Base-by-base conservation (phyloP, 2,113 vertebrate species). In the Danionella cerebrum region DNA sequence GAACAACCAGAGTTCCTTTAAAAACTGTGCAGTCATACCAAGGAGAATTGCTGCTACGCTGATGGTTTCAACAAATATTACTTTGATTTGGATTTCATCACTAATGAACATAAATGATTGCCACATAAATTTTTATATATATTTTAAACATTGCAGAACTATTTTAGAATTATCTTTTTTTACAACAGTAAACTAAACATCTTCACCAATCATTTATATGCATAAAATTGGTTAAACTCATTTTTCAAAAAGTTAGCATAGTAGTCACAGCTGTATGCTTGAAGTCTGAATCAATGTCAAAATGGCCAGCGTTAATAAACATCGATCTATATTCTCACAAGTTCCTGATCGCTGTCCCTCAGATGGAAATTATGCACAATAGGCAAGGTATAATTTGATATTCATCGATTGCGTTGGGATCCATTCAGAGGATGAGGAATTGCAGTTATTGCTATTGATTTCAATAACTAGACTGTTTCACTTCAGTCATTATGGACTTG, bases 361-460 rank as follows among this genome's bases (percentile, higher is more conserved):
- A 73, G 73, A 78, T 72, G 71, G 65, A 84, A 83, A 87, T 85
- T 82, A 83, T 51, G 59, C 63, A 65, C 76, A 77, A 75, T 76
- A 71, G 78, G 83, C 76, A 73, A 82, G 73, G 31, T 75, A 70
- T 87, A 85, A 90, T 88, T 87, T 85, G 75, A 85, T 87, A 85
- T 82, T 65, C 77, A 89, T 84, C 83, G 87, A 89, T 86, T 83
- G 78, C 79, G 73, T 85, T 73, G 77, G 80, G 81, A 85, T 76
- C 71, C 77, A 70, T 82, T 84, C 74, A 82, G 70, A 88, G 83
- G 83, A 85, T 85, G 80, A 84, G 78, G 72, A 81, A 86, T 86
- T 85, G 80, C 76, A 84, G 83, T 87, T 87, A 88, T 90, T 88
- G 84, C 81, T 85, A 90, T 89, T 87, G 89, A 89, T 89, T 89